phyloP scores from a whole-genome alignment of 2,888 invertebrate genomes.

The Eristalis arbustorum region DNA sequence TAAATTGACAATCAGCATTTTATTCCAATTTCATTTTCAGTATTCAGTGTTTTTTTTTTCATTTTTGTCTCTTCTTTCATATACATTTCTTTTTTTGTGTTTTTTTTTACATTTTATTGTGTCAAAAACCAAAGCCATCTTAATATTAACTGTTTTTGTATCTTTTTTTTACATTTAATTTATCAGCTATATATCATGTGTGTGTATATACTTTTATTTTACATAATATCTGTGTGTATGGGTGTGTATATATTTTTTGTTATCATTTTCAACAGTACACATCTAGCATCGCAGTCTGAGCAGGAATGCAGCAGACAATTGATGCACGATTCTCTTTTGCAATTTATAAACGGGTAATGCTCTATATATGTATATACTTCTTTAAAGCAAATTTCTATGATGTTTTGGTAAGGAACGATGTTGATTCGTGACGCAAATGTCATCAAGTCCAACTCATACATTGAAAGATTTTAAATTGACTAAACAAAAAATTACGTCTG shows the following conservation, averaged over 20 bases:
- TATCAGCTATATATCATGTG: conserved; percentile 20
- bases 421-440: not conserved
- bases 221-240: not conserved
- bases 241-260: not conserved
- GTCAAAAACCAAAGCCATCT: conserved; percentile 61
- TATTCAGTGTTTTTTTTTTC: conserved; percentile 53
- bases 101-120: conserved; percentile 71
- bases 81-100: conserved; percentile 26
- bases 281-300: conserved; percentile 62
- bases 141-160: conserved; percentile 46
- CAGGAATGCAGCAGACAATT: conserved; percentile 49
- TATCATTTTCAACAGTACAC: conserved; percentile 44
- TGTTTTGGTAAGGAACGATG: not conserved
- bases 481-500: no score
- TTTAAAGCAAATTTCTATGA: not conserved
- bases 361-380: conserved; percentile 4
- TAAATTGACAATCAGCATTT: conserved; percentile 75
- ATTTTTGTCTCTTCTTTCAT: conserved; percentile 20
- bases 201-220: conserved; percentile 8
- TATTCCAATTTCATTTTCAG: conserved; percentile 68
- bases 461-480: no score
- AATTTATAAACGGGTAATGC: not conserved
- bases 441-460: no score
- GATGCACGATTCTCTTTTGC: not conserved
- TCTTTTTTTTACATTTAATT: conserved; percentile 59